Evolutionary conservation across 2,113 vertebrate species (phyloP).

Genomic region (Emydocephalus ijimae): DNA sequence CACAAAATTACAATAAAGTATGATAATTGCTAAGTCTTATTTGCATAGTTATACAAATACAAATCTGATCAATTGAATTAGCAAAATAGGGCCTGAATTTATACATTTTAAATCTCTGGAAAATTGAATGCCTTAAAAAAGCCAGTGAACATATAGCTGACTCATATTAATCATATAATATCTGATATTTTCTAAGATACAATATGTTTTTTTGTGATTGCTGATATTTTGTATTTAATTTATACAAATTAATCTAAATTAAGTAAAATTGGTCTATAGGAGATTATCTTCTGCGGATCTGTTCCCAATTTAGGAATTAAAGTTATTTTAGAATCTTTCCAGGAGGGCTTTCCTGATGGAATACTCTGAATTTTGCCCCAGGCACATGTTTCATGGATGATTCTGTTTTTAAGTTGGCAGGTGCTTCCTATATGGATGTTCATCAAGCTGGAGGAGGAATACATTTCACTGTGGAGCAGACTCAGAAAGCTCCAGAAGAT

Average conservation of each 20-base stretch:
- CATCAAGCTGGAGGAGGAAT: slow-evolving; percentile 93
- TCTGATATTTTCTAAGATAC: background rate
- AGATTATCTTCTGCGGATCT: background rate
- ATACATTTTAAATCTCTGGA: background rate
- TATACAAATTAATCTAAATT: background rate
- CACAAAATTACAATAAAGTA: background rate
- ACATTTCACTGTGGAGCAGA: slow-evolving; percentile 88
- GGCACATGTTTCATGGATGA: background rate
- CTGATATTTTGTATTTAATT: background rate
- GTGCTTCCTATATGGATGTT: slow-evolving; percentile 94
- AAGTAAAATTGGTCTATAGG: background rate
- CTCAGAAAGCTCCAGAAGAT: slow-evolving; percentile 69
- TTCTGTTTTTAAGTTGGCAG: slow-evolving; percentile 78
- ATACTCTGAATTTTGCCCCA: background rate
- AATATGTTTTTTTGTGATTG: background rate
- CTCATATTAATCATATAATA: background rate
- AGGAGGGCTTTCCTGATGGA: background rate
- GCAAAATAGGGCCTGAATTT: background rate
- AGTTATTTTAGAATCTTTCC: background rate
- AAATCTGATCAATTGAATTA: background rate
- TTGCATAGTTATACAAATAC: background rate
- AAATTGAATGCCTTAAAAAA: background rate
- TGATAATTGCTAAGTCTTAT: background rate
- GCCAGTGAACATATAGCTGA: background rate
- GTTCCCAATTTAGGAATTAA: background rate